These are phyloP conservation scores for Trachemys scripta DNA, from an alignment of 2,113 vertebrate genomes.

Conservation along the genomic window DNA sequence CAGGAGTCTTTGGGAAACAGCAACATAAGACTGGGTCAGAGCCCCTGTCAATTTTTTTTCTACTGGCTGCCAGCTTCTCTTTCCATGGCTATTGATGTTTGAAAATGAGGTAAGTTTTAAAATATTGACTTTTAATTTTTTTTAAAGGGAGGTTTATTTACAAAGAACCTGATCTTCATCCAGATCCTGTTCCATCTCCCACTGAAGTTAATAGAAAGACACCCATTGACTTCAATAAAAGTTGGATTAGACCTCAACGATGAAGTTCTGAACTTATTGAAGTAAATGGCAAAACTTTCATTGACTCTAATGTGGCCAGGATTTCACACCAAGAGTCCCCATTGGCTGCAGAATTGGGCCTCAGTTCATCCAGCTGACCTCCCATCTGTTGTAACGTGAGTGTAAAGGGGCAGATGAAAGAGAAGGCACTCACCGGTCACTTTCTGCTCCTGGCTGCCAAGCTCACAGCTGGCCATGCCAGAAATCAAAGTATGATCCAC, in stretches of 20 bases:
- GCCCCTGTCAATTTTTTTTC: not conserved
- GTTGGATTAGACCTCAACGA: not conserved
- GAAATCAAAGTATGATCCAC: not conserved
- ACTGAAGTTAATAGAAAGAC: not conserved
- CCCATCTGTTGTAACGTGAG: not conserved
- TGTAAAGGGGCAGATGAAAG: not conserved
- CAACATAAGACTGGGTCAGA: not conserved
- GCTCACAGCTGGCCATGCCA: not conserved
- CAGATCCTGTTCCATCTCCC: not conserved
- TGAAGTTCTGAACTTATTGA: not conserved
- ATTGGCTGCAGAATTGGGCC: not conserved
- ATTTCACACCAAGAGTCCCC: not conserved
- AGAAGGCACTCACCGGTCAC: not conserved
- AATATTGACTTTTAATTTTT: not conserved
- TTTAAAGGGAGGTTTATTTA: not conserved
- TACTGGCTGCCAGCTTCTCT: not conserved
- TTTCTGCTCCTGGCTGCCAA: not conserved
- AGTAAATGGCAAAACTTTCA: not conserved
- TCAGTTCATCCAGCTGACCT: not conserved
- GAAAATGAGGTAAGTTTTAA: not conserved
- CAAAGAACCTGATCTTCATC: not conserved
- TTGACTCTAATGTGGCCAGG: not conserved
- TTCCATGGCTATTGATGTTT: not conserved
- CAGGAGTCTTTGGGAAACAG: not conserved
- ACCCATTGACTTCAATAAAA: not conserved